These are phyloP conservation scores for Lamproptera curius DNA, from an alignment of 2,888 invertebrate species.

Conservation along the genomic window DNA sequence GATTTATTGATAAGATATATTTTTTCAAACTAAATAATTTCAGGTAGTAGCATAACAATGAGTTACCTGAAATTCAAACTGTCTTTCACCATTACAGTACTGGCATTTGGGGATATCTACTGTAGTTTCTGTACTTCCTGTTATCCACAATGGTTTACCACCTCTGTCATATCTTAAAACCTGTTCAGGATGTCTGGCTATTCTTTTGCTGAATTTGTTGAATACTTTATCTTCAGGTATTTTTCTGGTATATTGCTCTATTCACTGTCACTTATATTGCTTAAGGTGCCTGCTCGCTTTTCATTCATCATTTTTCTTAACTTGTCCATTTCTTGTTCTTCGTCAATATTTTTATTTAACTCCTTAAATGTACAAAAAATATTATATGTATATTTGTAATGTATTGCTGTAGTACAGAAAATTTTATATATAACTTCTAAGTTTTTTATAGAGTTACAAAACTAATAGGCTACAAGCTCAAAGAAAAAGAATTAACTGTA, in stretches of 20 bases:
- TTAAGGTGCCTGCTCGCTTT: constrained; percentile 81
- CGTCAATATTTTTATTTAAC: constrained; percentile 63
- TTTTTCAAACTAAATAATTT: constrained; percentile 5
- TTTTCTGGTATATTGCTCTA: constrained; percentile 80
- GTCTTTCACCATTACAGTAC: constrained; percentile 84
- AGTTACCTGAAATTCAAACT: constrained; percentile 93
- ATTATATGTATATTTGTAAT: no score
- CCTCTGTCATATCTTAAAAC: constrained; percentile 87
- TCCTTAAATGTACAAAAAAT: constrained; percentile 49
- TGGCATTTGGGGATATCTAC: constrained; percentile 83
- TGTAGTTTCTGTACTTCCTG: constrained; percentile 70
- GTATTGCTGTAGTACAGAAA: no score
- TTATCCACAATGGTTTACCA: constrained; percentile 91
- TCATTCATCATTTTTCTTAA: constrained; percentile 68
- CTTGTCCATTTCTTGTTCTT: constrained; percentile 66
- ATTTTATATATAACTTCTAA: no score
- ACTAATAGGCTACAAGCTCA: no score
- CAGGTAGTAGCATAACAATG: not conserved
- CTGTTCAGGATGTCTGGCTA: constrained; percentile 87
- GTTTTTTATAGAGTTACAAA: no score
- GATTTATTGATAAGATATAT: not conserved
- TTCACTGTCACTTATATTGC: constrained; percentile 81
- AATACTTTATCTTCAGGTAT: constrained; percentile 87
- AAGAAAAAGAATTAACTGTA: no score
- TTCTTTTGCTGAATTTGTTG: constrained; percentile 84